Percentiles rank a stretch among this genome's conserved stretches.
phyloP scores from a whole-genome alignment of 1,140 invertebrate species.

The Ips typographus region DNA sequence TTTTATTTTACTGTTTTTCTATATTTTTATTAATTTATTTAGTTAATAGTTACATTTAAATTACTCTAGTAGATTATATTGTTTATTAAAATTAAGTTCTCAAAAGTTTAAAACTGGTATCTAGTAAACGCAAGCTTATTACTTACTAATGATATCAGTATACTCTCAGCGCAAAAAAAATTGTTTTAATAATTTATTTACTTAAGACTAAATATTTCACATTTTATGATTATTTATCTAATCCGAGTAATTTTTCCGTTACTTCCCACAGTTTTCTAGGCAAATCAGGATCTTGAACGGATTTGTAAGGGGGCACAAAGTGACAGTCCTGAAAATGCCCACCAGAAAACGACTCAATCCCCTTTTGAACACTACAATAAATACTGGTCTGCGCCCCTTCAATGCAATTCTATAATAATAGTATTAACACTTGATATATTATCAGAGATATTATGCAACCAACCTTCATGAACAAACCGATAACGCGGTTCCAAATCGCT shows the following conservation, averaged over 20 bases:
- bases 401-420: slow-evolving; percentile 65
- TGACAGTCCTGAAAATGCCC: slow-evolving; percentile 36
- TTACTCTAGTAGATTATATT: too few species aligned
- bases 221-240: background rate
- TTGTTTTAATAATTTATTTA: too few species aligned
- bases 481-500: background rate
- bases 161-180: too few species aligned
- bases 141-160: too few species aligned
- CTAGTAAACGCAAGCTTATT: too few species aligned
- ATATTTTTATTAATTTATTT: too few species aligned
- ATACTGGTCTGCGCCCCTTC: slow-evolving; percentile 82
- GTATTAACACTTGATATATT: background rate
- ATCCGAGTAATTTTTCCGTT: slow-evolving; percentile 40
- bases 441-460: background rate
- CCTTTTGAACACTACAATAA: slow-evolving; percentile 73
- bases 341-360: slow-evolving; percentile 55
- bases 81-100: too few species aligned
- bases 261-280: slow-evolving; percentile 34
- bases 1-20: too few species aligned
- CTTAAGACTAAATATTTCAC: too few species aligned
- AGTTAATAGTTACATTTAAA: too few species aligned
- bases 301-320: slow-evolving; percentile 12
- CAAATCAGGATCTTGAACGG: slow-evolving; percentile 27
- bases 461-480: background rate
- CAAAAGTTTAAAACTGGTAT: too few species aligned